Conservation (phyloP, 2,797 vertebrate genomes). For the Chiroxiphia lanceolata region DNA sequence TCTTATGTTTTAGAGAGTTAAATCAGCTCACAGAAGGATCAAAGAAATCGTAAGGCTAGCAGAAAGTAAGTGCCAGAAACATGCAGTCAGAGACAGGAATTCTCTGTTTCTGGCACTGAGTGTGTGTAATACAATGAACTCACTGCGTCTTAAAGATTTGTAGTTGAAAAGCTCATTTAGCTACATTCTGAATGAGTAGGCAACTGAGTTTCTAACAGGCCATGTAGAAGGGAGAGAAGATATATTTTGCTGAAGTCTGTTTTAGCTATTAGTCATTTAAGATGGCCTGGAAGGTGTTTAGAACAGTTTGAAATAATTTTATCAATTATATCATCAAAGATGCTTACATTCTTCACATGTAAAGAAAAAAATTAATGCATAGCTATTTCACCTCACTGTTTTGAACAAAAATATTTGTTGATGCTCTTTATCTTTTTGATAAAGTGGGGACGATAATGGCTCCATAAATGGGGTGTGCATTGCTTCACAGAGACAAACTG, state of each 20-base stretch:
- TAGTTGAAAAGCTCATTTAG: background rate
- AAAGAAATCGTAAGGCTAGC: background rate
- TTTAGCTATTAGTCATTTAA: background rate
- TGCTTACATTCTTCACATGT: background rate
- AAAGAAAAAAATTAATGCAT: background rate
- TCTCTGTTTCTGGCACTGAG: background rate
- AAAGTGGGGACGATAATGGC: background rate
- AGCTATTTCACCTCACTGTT: background rate
- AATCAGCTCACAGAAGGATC: background rate
- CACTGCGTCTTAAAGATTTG: background rate
- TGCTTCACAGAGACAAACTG: background rate
- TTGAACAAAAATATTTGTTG: background rate
- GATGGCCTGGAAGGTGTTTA: background rate
- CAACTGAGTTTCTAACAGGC: background rate
- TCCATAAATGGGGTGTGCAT: background rate
- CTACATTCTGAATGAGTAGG: background rate
- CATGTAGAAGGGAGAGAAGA: background rate
- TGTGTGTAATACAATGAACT: background rate
- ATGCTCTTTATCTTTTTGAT: background rate
- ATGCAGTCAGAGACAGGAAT: background rate
- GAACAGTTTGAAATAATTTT: background rate
- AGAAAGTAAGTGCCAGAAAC: background rate
- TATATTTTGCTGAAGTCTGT: background rate
- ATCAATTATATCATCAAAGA: background rate
- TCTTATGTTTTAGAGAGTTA: background rate